phyloP scores from a whole-genome alignment of 2,113 vertebrate genomes.

The Neofelis nebulosa region DNA sequence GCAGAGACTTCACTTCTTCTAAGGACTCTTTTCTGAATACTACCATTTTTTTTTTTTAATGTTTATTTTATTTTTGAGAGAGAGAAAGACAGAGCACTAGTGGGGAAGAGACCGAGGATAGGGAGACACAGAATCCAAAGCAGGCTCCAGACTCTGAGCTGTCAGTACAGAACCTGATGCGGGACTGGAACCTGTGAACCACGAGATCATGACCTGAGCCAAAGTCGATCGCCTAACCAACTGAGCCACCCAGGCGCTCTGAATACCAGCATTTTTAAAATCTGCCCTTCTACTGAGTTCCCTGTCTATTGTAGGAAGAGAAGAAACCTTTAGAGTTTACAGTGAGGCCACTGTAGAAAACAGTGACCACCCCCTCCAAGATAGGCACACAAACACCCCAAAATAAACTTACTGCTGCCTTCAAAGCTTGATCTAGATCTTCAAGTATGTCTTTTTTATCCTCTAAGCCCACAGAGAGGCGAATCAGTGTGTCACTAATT shows the following conservation, averaged over 20 bases:
- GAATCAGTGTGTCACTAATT: conserved; percentile 92
- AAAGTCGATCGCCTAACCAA: too few species aligned
- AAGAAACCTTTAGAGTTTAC: not conserved
- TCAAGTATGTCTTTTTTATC: conserved; percentile 90
- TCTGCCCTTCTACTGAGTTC: not conserved
- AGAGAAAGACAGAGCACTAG: too few species aligned
- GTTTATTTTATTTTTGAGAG: too few species aligned
- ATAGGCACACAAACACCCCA: not conserved
- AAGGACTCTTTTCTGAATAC: not conserved
- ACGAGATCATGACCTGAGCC: too few species aligned
- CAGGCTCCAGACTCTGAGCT: too few species aligned
- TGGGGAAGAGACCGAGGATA: too few species aligned
- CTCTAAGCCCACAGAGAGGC: conserved; percentile 94
- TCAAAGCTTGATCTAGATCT: conserved; percentile 92
- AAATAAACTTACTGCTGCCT: conserved; percentile 88
- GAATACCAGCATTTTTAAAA: not conserved
- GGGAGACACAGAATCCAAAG: too few species aligned
- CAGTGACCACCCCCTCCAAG: not conserved
- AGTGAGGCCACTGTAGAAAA: not conserved
- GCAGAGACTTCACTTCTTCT: not conserved
- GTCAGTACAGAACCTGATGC: too few species aligned
- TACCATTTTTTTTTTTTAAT: not conserved
- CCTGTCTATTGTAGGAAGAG: not conserved
- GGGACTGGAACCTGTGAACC: too few species aligned
- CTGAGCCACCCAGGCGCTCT: too few species aligned